A percentile compares a stretch with the other conserved stretches of the same genome.
phyloP scores from a whole-genome alignment of 92 coral and sea anemone species.

The Zoanthus sociatus region DNA sequence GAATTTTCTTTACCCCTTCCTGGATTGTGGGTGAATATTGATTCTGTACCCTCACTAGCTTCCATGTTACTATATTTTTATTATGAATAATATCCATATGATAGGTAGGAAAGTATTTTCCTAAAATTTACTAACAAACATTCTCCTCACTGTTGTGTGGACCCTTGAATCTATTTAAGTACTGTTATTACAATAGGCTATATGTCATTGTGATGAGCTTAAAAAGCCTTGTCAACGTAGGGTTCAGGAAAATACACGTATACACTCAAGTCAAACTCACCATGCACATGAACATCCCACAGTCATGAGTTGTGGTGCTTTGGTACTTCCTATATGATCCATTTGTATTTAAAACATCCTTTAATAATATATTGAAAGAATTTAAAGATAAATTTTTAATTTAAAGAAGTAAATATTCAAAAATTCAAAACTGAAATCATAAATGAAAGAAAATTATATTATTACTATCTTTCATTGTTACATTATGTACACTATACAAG shows the following conservation, averaged over 20 bases:
- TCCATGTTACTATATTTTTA: neutral
- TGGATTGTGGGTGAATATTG: neutral
- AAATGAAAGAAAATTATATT: neutral
- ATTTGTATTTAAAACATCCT: neutral
- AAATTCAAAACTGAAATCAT: neutral
- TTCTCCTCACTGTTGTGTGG: too few species aligned
- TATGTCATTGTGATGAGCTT: too few species aligned
- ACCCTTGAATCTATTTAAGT: too few species aligned
- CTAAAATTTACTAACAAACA: neutral
- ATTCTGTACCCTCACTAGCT: neutral
- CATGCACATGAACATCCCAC: slow-evolving; percentile 37
- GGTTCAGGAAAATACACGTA: too few species aligned
- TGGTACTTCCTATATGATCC: slow-evolving; percentile 19
- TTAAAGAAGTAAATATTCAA: neutral
- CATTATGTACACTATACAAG: neutral
- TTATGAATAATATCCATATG: neutral
- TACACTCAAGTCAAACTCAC: slow-evolving; percentile 4
- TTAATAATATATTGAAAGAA: slow-evolving; percentile 16
- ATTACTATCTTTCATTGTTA: neutral
- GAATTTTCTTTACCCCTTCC: neutral
- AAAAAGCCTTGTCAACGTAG: too few species aligned
- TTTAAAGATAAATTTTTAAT: neutral
- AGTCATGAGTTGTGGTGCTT: slow-evolving; percentile 29
- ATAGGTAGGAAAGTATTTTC: neutral
- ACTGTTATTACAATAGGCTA: too few species aligned